Evolutionary conservation across 2,797 vertebrate species (phyloP), one percentile per base, ranked within the genome.

Genomic region (Sebastes iracundus): DNA sequence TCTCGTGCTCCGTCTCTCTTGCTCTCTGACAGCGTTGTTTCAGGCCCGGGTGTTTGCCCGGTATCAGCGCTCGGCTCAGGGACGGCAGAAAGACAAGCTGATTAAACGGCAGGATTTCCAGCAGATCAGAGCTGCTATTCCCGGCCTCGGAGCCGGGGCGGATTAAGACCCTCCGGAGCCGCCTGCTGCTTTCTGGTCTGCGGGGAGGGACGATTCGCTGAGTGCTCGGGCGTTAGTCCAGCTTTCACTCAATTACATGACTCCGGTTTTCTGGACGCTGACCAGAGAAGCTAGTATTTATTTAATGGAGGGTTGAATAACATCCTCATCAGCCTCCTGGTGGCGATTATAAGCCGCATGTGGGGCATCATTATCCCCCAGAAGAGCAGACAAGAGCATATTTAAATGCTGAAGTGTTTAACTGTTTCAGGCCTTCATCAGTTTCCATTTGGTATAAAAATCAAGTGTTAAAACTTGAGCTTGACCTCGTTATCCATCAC

Each of bases 51-150:
- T 20, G 60, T n/a, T 80, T 73, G 72, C 22, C 1, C 6, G 30
- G 56, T 30, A 9, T 70, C 76, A 18, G 79, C 35, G 2, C 60
- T 53, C 35, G 33, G 81, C 75, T 91, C 88, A 87, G 71, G 53
- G 5, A 89, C 77, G 59, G 42, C 86, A 87, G 62, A 84, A 68
- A 68, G 79, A 78, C 87, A 90, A 94, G 90, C 94, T 73, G 92
- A 90, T 95, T 93, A 94, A n/a, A 59, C 11, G 0, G 16, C 30
- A 33, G 84, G 91, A 90, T 91, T 92, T 90, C 78, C 65, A 88
- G 77, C 79, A 38, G 93, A 88, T 95, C 90, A 94, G 87, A 58
- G 86, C 74, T 74, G 81, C 94, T 95, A 94, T 94, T 95, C 90
- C 74, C 38, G 30, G 89, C 86, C 58, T 64, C 35, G 22, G 58